These are phyloP conservation scores for Clusia tigrina DNA, from an alignment of 2,888 invertebrate species.

Conservation along the genomic window DNA sequence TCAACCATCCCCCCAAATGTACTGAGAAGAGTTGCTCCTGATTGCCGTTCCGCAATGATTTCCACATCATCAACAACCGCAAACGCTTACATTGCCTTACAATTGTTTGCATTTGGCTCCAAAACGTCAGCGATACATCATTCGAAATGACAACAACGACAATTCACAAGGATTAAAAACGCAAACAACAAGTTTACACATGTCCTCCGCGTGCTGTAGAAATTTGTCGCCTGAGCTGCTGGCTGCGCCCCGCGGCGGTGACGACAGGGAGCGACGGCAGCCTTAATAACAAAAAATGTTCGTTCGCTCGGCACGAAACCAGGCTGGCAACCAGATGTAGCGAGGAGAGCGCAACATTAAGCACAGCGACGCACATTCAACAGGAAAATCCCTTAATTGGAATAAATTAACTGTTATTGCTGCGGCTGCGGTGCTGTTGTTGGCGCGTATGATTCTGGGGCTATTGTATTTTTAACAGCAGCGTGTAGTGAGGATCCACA, in stretches of 20 bases:
- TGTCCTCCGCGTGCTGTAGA: neutral
- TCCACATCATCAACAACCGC: too few relatives aligned
- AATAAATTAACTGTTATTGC: slow-evolving; percentile 61
- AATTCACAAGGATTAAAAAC: slow-evolving; percentile 10
- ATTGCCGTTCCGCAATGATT: too few relatives aligned
- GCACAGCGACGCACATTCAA: slow-evolving; percentile 41
- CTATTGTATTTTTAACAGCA: too few relatives aligned
- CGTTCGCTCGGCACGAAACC: too few relatives aligned
- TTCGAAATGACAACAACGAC: neutral
- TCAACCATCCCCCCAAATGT: too few relatives aligned
- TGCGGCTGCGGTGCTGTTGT: slow-evolving; percentile 32
- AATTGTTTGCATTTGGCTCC: neutral
- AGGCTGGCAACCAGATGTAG: too few relatives aligned
- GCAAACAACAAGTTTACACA: neutral
- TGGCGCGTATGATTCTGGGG: slow-evolving; percentile 26
- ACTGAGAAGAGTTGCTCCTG: too few relatives aligned
- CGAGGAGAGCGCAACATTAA: neutral
- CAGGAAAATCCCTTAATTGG: slow-evolving; percentile 61
- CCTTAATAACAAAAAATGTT: neutral
- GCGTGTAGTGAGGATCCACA: too few relatives aligned
- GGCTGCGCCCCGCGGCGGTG: too few relatives aligned
- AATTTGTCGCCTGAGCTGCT: neutral
- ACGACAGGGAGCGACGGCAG: neutral
- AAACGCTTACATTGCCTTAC: neutral
- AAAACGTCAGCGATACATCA: neutral